A percentile compares a stretch with the other conserved stretches of the same genome.
Conservation (phyloP, 2,797 vertebrate species). For the Apodemus agrarius region DNA sequence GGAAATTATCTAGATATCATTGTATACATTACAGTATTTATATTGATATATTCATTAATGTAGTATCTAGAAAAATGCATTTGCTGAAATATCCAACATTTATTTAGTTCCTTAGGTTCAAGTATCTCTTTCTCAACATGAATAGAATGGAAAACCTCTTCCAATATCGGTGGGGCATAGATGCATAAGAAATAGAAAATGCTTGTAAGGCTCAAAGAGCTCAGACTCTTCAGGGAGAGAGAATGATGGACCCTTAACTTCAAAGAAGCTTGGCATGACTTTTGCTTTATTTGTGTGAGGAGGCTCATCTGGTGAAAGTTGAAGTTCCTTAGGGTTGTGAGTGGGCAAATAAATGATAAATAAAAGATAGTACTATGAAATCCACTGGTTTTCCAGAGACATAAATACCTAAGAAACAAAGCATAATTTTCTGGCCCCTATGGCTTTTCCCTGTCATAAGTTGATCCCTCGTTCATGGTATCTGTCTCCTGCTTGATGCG, state of each 20-base stretch:
- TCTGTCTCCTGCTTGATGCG: slow-evolving; percentile 35
- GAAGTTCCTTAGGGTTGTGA: slow-evolving; percentile 31
- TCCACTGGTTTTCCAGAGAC: slow-evolving; percentile 66
- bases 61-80: neutral
- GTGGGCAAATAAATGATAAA: slow-evolving; percentile 72
- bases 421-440: slow-evolving; percentile 19
- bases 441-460: slow-evolving; percentile 19
- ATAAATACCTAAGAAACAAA: slow-evolving; percentile 47
- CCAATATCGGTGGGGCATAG: neutral
- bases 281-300: slow-evolving; percentile 42
- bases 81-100: neutral
- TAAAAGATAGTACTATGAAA: slow-evolving; percentile 55
- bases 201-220: neutral
- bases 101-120: neutral
- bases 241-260: neutral
- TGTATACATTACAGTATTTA: neutral
- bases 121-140: neutral
- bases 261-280: neutral
- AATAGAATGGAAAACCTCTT: neutral
- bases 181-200: neutral
- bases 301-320: neutral
- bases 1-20: neutral
- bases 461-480: neutral
- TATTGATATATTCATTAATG: neutral
- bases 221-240: neutral